Evolutionary conservation across 2,113 vertebrate genomes (phyloP), one percentile per base, ranked within the genome.

Genomic region (Sisor rabdophorus): DNA sequence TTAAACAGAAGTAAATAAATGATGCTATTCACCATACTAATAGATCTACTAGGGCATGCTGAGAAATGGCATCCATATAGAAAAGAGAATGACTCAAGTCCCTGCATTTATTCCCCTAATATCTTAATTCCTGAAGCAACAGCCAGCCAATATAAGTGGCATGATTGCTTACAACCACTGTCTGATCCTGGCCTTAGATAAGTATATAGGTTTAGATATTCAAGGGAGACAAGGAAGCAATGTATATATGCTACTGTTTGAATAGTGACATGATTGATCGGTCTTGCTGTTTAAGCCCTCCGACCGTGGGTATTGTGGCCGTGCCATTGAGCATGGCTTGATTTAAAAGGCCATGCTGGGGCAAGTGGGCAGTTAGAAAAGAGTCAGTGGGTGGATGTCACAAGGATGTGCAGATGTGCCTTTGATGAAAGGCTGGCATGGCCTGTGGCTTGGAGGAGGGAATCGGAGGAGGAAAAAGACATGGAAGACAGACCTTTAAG

Each of bases 221-320:
- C 78, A 81, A 50, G 64, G 54, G 75, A 63, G 48, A 63, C 54
- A 26, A 55, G 72, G 20, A 60, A 17, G 65, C 64, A 82, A 84
- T n/a, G n/a, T n/a, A n/a, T n/a, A n/a, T 86, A 82, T 80, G 81
- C 76, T 90, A 85, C 90, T 89, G 87, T 87, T 83, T 86, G 86
- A 81, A 81, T 56, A 81, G 75, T 36, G 50, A 82, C 81, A 82
- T 70, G 84, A 78, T 80, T n/a, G n/a, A n/a, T 84, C 53, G 16
- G 68, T 76, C 77, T 75, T 44, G 69, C 28, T 53, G 9, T 54
- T 58, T 63, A 71, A 82, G 68, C n/a, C 82, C 82, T 83, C 71
- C 60, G 63, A 85, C 83, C 82, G 76, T 48, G 61, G 59, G 55
- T 30, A 2, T 65, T 54, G 58, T 48, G n/a, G 11, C 40, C n/a